phyloP scores from a whole-genome alignment of 2,113 vertebrate genomes.

The Upupa epops region DNA sequence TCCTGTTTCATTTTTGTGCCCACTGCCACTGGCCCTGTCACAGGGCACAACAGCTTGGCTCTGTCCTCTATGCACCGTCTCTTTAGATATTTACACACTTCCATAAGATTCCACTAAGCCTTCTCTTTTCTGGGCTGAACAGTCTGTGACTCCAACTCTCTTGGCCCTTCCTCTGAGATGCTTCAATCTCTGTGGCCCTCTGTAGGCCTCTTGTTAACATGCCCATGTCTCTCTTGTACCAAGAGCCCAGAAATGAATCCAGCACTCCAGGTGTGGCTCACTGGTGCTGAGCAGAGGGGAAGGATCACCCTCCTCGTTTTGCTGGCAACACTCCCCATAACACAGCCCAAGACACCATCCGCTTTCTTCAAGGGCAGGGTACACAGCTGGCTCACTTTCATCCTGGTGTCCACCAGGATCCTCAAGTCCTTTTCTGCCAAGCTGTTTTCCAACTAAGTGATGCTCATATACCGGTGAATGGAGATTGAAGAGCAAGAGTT shows the following conservation, averaged over 20 bases:
- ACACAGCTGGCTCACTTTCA: background rate
- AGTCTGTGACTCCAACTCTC: background rate
- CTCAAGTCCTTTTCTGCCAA: background rate
- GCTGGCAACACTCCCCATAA: background rate
- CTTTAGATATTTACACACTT: background rate
- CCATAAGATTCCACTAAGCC: background rate
- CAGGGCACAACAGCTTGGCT: background rate
- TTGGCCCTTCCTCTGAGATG: background rate
- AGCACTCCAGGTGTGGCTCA: background rate
- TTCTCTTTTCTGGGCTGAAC: background rate
- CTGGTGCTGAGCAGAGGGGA: background rate
- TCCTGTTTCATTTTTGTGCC: background rate
- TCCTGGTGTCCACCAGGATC: background rate
- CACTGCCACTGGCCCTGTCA: background rate
- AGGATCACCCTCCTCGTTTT: background rate
- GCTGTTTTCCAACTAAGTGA: background rate
- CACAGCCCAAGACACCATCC: background rate
- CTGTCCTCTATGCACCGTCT: background rate
- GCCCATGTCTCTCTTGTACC: background rate
- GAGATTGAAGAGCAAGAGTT: background rate
- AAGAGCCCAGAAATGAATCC: background rate
- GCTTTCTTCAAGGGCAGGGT: background rate
- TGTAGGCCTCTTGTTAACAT: background rate
- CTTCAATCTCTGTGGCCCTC: background rate
- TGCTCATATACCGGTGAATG: background rate